phyloP scores from a whole-genome alignment of 2,797 vertebrate species.

The Silurus aristotelis region DNA sequence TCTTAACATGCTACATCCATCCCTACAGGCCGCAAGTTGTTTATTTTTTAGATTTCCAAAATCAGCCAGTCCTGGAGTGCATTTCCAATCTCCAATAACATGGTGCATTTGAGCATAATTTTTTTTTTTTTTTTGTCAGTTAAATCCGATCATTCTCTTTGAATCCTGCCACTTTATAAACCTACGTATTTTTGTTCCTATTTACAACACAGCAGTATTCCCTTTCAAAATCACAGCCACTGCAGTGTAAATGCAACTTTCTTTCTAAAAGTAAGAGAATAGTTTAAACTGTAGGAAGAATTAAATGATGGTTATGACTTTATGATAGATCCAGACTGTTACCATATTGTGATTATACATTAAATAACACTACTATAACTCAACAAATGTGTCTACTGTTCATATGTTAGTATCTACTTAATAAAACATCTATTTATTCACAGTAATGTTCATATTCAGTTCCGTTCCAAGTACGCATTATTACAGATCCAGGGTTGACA shows the following conservation, averaged over 20 bases:
- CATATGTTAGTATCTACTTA: neutral
- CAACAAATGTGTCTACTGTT: neutral
- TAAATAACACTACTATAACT: neutral
- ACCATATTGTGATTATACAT: too few species aligned
- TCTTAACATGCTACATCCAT: neutral
- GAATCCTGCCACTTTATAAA: neutral
- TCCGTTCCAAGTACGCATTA: neutral
- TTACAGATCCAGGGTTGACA: slow-evolving; percentile 13
- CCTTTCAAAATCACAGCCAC: neutral
- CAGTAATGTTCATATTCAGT: neutral
- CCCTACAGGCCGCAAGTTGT: neutral
- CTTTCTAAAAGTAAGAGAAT: neutral
- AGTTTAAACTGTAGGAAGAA: neutral
- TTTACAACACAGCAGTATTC: neutral
- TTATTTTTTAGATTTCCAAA: neutral
- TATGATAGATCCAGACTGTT: too few species aligned
- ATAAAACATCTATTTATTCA: neutral
- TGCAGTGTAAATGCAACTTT: neutral
- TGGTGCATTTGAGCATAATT: neutral
- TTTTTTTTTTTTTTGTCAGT: neutral
- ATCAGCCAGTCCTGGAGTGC: neutral
- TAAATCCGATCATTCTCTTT: neutral
- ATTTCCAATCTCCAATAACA: neutral
- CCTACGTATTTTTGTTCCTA: neutral
- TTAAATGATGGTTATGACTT: too few species aligned